These are phyloP conservation scores for Pelodiscus sinensis DNA, from an alignment of 2,113 vertebrate genomes.

Conservation along the genomic window DNA sequence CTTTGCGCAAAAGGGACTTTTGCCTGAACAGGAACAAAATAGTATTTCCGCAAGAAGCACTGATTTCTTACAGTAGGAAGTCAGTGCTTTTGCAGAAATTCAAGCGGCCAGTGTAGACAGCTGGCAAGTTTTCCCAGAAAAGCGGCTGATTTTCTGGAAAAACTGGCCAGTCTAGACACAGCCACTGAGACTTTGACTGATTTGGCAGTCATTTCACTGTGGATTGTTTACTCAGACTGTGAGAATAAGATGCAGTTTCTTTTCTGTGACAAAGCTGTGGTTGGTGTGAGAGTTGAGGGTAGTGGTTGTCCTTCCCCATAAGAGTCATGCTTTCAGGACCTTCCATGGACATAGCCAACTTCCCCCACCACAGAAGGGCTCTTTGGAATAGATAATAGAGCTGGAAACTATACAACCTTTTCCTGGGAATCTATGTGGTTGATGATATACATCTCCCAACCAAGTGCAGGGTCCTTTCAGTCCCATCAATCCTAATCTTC, in stretches of 20 bases:
- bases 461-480: neutral
- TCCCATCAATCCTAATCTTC: fast-evolving
- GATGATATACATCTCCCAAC: fast-evolving
- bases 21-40: no score
- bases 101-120: no score
- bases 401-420: fast-evolving
- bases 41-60: no score
- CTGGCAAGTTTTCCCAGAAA: no score
- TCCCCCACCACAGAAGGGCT: neutral
- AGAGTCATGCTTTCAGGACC: neutral
- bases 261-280: neutral
- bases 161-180: no score
- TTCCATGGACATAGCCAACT: neutral
- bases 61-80: no score
- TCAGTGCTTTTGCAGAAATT: no score
- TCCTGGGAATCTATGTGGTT: neutral
- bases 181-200: neutral
- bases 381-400: neutral
- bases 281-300: neutral
- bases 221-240: fast-evolving
- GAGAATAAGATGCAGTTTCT: neutral
- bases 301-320: neutral
- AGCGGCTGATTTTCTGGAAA: no score
- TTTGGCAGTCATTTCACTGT: neutral
- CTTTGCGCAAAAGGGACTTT: no score